Evolutionary conservation across 2,797 vertebrate species (phyloP), one percentile per base, ranked within the genome.

Genomic region (Dallia pectoralis): DNA sequence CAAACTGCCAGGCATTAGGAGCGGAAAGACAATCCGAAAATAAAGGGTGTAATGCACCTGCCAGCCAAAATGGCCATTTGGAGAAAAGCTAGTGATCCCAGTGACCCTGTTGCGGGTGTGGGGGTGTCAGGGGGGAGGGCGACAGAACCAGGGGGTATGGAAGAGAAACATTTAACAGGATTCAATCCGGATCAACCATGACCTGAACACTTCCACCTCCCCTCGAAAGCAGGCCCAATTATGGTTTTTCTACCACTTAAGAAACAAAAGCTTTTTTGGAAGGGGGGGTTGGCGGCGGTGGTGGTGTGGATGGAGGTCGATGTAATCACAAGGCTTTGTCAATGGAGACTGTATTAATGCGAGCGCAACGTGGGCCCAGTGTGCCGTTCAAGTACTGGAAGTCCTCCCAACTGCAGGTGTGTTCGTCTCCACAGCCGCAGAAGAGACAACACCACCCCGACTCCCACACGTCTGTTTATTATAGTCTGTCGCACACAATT

Each of bases 11-110:
- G 96, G 96, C 97, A 98, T 98, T 97, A 97, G 96, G 95, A 98
- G 96, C 95, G 93, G 95, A 98, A 95, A 98, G 97, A 99, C 97
- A 98, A 99, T 99, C 97, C 97, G 96, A 98, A 99, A 99, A 98
- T 98, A 98, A 97, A 98, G 97, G 97, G 97, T 98, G 96, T 99
- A 98, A 98, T 99, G 97, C 97, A 98, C 97, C 97, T 99, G 97
- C 97, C 97, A 99, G 95, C 93, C 94, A 97, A 99, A 99, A 99
- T 97, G 97, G 97, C 97, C 97, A 99, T 98, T 99, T 97, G 95
- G 96, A 97, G 96, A 97, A 98, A 98, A 98, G 96, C 96, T 97
- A 98, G 97, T 98, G 97, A 98, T 99, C 97, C 97, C 95, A 96
- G 96, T 97, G 97, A 99, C 97, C 97, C 95, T 84, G 91, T 95